Conservation (phyloP, 1,140 invertebrate genomes). For the Drosophila bifasciata region DNA sequence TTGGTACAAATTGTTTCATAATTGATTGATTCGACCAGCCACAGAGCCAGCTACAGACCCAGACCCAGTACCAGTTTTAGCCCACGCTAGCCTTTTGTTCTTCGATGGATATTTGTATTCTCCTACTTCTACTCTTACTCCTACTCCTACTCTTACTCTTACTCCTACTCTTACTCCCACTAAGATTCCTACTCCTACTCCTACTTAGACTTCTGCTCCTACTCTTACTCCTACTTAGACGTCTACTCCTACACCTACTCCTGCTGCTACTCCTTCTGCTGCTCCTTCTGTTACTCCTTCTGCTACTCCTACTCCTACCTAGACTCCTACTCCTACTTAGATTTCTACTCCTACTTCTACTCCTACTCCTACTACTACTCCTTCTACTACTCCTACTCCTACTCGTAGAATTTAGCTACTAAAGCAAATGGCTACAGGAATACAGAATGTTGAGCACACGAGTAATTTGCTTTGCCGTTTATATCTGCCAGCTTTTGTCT, state of each 20-base stretch:
- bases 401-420: no score
- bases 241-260: background rate
- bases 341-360: background rate
- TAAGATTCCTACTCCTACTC: background rate
- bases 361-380: no score
- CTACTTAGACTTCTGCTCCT: no score
- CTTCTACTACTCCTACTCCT: background rate
- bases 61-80: no score
- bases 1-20: slow-evolving; percentile 77
- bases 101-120: slow-evolving; percentile 26
- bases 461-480: no score
- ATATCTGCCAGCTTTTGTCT: no score
- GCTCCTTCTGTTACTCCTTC: no score
- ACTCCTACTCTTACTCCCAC: background rate
- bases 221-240: background rate
- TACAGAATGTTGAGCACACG: no score
- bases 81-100: slow-evolving; percentile 14
- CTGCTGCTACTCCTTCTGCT: background rate
- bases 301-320: background rate
- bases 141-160: background rate
- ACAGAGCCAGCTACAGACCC: background rate
- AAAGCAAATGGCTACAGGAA: no score
- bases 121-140: background rate
- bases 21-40: slow-evolving; percentile 73
- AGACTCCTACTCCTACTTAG: background rate